Evolutionary conservation across 2,888 invertebrate genomes (phyloP).

Genomic region (Erebia epiphron): DNA sequence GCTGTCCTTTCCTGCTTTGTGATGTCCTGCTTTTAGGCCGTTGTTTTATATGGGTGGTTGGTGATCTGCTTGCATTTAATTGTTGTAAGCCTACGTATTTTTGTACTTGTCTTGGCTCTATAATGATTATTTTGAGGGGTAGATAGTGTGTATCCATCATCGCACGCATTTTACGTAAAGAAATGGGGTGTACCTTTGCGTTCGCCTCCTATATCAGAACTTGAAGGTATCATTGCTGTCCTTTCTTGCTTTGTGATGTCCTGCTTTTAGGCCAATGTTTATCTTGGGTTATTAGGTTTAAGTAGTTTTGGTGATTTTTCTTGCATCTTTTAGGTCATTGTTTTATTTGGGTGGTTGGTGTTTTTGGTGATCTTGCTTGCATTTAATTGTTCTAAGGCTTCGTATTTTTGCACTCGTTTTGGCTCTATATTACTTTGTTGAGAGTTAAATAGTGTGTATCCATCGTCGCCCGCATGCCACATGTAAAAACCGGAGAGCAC

Average conservation of each 20-base stretch:
- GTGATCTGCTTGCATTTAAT: too few relatives aligned
- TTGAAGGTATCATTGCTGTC: conserved; percentile 63
- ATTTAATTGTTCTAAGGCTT: too few relatives aligned
- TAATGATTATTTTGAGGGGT: too few relatives aligned
- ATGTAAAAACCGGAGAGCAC: conserved; percentile 62
- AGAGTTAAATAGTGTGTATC: conserved; percentile 56
- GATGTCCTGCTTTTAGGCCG: background rate
- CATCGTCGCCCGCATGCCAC: conserved; percentile 69
- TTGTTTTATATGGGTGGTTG: background rate
- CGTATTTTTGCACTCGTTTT: too few relatives aligned
- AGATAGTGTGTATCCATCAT: conserved; percentile 75
- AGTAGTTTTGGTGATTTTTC: too few relatives aligned
- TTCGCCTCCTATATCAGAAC: conserved; percentile 69
- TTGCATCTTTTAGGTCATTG: background rate
- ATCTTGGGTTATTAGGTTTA: too few relatives aligned
- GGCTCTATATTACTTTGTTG: too few relatives aligned
- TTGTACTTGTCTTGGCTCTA: too few relatives aligned
- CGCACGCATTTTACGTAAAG: conserved; percentile 66
- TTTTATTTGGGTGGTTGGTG: too few relatives aligned
- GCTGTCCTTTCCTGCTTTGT: conserved; percentile 25
- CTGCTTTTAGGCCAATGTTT: background rate
- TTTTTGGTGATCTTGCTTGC: background rate
- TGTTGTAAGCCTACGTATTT: too few relatives aligned
- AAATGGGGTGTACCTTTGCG: conserved; percentile 67
- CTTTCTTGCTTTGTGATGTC: background rate